Evolutionary conservation across 2,888 invertebrate species (phyloP).

Genomic region (Beris chalybata): DNA sequence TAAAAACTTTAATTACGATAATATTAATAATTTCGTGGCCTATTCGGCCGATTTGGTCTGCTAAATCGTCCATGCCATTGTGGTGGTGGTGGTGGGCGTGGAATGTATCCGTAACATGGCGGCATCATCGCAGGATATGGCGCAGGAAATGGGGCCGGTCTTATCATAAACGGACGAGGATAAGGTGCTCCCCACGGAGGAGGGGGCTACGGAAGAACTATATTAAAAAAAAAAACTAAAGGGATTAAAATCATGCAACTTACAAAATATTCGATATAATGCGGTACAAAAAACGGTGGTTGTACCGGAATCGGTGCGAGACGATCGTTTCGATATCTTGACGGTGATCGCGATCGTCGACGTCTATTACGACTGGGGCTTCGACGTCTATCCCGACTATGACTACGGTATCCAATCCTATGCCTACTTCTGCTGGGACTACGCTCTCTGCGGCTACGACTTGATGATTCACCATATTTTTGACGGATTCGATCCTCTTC

Average conservation of each 20-base stretch:
- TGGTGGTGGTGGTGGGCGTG: slow-evolving; percentile 1
- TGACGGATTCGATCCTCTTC: slow-evolving; percentile 42
- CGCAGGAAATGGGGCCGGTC: background rate
- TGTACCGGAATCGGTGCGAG: background rate
- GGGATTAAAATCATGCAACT: background rate
- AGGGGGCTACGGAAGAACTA: background rate
- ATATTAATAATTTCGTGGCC: background rate
- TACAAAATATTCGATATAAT: slow-evolving; percentile 7
- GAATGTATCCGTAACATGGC: background rate
- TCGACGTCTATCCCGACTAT: slow-evolving; percentile 11
- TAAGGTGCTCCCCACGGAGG: slow-evolving; percentile 13
- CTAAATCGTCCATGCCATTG: background rate
- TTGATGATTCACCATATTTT: slow-evolving; percentile 14
- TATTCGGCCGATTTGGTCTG: background rate
- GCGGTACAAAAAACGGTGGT: slow-evolving; percentile 8
- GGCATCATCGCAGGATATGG: too few relatives aligned
- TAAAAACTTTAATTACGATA: too few relatives aligned
- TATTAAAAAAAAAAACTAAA: background rate
- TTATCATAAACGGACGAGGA: background rate
- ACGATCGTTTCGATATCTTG: background rate
- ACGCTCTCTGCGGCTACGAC: slow-evolving; percentile 14
- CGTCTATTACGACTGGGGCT: background rate
- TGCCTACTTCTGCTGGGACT: slow-evolving; percentile 30
- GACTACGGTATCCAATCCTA: slow-evolving; percentile 22
- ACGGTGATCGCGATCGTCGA: slow-evolving; percentile 2